phyloP scores from a whole-genome alignment of 2,113 vertebrate species.

The Gracilinanus agilis region DNA sequence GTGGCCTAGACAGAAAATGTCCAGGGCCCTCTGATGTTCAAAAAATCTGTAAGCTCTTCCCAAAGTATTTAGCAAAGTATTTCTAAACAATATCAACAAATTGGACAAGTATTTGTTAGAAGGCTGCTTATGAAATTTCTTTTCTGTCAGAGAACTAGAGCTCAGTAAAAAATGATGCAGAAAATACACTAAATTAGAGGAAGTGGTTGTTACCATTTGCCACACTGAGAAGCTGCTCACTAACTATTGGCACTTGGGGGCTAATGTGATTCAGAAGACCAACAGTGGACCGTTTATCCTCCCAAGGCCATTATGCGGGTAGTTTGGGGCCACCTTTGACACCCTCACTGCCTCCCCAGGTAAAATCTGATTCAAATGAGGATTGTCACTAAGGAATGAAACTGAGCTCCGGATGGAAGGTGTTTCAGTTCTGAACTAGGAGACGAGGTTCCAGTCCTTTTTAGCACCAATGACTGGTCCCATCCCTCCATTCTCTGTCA shows the following conservation, averaged over 20 bases:
- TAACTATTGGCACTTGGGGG: not conserved
- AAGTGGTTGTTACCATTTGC: no score
- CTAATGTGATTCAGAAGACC: no score
- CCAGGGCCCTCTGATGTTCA: no score
- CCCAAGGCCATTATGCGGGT: not conserved
- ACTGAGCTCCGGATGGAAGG: not conserved
- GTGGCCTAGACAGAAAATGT: not conserved
- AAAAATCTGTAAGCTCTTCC: not conserved
- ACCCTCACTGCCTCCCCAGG: not conserved
- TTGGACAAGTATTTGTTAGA: not conserved
- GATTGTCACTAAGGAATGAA: not conserved
- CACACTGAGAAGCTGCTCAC: no score
- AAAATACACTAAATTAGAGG: not conserved
- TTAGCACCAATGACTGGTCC: not conserved
- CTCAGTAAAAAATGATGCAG: not conserved
- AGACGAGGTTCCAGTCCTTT: not conserved
- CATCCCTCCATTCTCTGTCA: no score
- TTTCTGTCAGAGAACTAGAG: no score
- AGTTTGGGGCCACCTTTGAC: not conserved
- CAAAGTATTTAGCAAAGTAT: not conserved
- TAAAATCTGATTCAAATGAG: not conserved
- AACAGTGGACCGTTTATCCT: no score
- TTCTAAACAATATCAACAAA: not conserved
- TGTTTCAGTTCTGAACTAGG: not conserved
- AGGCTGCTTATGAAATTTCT: not conserved